A percentile compares a stretch with the other conserved stretches of the same genome.
Evolutionary conservation across 2,797 vertebrate genomes (phyloP).

Genomic region (Gobionotothen gibberifrons): DNA sequence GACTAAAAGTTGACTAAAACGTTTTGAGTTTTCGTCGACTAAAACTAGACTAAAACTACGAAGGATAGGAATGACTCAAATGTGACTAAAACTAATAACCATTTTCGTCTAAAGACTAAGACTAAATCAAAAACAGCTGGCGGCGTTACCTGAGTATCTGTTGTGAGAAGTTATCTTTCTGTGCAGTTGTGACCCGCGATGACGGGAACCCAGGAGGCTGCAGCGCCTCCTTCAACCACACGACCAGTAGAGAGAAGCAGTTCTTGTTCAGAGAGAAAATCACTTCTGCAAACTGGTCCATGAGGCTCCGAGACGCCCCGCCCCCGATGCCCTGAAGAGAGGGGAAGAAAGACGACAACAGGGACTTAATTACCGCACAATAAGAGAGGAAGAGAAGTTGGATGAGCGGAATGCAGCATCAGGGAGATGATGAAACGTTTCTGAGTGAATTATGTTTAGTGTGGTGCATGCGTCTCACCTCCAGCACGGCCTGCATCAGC

Average conservation of each 20-base stretch:
- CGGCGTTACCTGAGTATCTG: constrained; percentile 94
- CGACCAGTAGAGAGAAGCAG: constrained; percentile 92
- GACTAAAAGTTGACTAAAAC: no score
- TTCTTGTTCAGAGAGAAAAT: constrained; percentile 97
- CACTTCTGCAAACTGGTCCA: constrained; percentile 98
- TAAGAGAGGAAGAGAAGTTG: background rate
- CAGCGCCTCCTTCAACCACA: constrained; percentile 96
- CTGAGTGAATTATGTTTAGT: background rate
- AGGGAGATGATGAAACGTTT: constrained; percentile 11
- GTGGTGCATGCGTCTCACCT: constrained; percentile 85
- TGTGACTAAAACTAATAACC: no score
- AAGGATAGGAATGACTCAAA: no score
- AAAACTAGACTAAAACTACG: no score
- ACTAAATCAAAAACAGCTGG: no score
- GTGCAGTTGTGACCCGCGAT: constrained; percentile 89
- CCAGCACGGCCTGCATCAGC: constrained; percentile 92
- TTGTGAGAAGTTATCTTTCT: constrained; percentile 96
- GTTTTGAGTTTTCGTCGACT: no score
- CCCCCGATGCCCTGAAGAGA: constrained; percentile 91
- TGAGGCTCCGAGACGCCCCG: constrained; percentile 94
- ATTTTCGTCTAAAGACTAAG: no score
- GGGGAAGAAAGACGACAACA: constrained; percentile 5
- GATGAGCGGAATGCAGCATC: constrained; percentile 9
- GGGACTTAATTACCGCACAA: constrained; percentile 15
- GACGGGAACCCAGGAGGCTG: constrained; percentile 95